Base-by-base conservation (phyloP, 2,797 vertebrate species). In the Mormyrops attenuatus region DNA sequence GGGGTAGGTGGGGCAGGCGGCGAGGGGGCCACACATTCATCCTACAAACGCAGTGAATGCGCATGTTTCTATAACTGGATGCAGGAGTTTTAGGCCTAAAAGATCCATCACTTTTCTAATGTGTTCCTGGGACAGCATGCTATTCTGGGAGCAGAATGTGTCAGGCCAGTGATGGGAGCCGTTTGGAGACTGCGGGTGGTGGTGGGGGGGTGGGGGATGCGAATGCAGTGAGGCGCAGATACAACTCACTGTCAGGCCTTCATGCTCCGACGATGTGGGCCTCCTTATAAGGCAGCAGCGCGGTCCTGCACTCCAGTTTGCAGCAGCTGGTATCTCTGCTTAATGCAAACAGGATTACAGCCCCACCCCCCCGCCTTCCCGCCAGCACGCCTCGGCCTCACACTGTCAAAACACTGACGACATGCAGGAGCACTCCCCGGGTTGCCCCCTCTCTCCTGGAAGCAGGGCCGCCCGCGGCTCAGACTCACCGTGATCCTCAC, bases 251-350 rank as follows among this genome's bases (percentile, higher is more conserved):
- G 90, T 94, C 94, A 93, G 44, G 90, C 90, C 90, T 92, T 91
- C 88, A 90, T 91, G 89, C 92, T 87, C 88, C 85, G 88, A 44
- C 91, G 92, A 93, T 91, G 91, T 93, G 93, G 92, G 91, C 93
- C 90, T 93, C 95, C 95, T 95, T 96, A 95, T 95, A 96, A 94
- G 95, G 95, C 93, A 94, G 92, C 88, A 47, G 82, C 73, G 89
- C 92, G 93, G 91, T 91, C 93, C 90, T 91, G 89, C 90, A 92
- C 90, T 94, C 89, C 89, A 89, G 90, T 89, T 89, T 57, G 82
- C 85, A 63, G 91, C 90, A 92, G 92, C 91, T 89, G 73, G 85
- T 90, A 87, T 90, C 90, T 92, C 91, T 92, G 91, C 88, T 91
- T 91, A 92, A 91, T 92, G 82, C 92, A 92, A 92, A 89, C 88